These are phyloP conservation scores for Limnothrissa miodon DNA, from an alignment of 2,113 vertebrate species.

Conservation along the genomic window DNA sequence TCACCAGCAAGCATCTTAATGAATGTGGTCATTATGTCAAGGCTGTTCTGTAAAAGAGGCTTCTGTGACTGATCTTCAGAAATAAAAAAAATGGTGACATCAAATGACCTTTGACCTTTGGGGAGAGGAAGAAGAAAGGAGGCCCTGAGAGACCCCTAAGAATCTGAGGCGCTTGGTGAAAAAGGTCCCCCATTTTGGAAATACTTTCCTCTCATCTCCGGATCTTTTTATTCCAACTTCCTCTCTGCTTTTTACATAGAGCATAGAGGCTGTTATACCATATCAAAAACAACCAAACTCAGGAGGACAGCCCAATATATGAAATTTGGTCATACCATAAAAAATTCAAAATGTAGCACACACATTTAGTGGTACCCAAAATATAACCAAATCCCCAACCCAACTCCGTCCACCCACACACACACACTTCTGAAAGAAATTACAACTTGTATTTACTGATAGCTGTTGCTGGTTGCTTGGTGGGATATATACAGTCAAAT, in stretches of 20 bases:
- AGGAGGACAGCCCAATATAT: too few species aligned
- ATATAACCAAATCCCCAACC: too few species aligned
- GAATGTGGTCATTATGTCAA: slow-evolving; percentile 50
- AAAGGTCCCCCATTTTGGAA: slow-evolving; percentile 2
- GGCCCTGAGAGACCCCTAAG: slow-evolving; percentile 13
- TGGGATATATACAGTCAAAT: not conserved
- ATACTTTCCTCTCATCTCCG: not conserved
- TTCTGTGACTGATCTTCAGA: slow-evolving; percentile 34
- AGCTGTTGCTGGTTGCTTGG: not conserved
- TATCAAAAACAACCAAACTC: not conserved
- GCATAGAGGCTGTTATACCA: not conserved
- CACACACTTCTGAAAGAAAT: not conserved
- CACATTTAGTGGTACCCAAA: too few species aligned
- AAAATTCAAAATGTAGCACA: too few species aligned
- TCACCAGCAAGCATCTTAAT: slow-evolving; percentile 28
- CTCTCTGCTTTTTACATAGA: slow-evolving; percentile 22
- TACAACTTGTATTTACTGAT: not conserved
- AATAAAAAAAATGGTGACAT: slow-evolving; percentile 46
- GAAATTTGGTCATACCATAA: too few species aligned
- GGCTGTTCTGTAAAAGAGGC: slow-evolving; percentile 36
- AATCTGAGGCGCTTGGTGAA: slow-evolving; percentile 11
- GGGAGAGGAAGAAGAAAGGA: slow-evolving; percentile 29
- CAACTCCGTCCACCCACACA: too few species aligned
- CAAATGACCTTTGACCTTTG: slow-evolving; percentile 37
- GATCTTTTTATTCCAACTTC: slow-evolving; percentile 22